These are phyloP conservation scores for Sternarchorhynchus goeldii DNA, from an alignment of 2,797 vertebrate species.

Conservation along the genomic window DNA sequence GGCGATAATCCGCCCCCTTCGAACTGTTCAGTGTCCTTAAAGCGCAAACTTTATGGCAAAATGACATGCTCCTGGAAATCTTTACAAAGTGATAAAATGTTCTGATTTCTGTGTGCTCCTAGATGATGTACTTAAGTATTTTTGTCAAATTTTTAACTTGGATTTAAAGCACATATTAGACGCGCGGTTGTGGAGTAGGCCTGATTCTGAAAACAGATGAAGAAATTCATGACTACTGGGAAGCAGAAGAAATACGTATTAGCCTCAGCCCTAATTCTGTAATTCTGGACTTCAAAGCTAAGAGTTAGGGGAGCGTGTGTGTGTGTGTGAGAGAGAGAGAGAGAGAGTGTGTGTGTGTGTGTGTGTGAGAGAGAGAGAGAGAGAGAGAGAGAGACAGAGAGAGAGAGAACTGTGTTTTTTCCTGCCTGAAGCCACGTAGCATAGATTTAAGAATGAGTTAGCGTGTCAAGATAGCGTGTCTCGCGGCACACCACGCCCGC, in stretches of 20 bases:
- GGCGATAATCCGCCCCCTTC: conserved; percentile 71
- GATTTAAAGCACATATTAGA: too few species aligned
- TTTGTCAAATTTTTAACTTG: too few species aligned
- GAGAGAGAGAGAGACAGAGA: neutral
- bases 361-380: neutral
- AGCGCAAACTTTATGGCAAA: conserved; percentile 7
- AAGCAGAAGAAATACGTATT: too few species aligned
- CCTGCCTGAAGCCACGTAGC: conserved; percentile 68
- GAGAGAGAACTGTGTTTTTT: conserved; percentile 47
- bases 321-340: neutral
- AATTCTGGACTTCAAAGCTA: too few species aligned
- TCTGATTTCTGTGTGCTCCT: too few species aligned
- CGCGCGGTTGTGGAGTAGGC: too few species aligned
- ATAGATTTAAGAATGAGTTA: conserved; percentile 83
- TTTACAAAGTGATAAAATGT: neutral
- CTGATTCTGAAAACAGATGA: too few species aligned
- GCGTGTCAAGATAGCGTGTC: conserved; percentile 83
- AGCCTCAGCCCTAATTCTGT: too few species aligned
- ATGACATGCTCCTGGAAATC: neutral
- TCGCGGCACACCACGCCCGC: conserved; percentile 77
- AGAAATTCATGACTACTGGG: too few species aligned
- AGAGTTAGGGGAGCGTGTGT: neutral
- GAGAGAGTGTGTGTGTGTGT: conserved; percentile 4
- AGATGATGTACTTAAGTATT: too few species aligned
- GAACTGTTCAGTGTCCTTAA: neutral